Evolutionary conservation across 1,140 invertebrate genomes (phyloP).

Genomic region (Drosophila ambigua): DNA sequence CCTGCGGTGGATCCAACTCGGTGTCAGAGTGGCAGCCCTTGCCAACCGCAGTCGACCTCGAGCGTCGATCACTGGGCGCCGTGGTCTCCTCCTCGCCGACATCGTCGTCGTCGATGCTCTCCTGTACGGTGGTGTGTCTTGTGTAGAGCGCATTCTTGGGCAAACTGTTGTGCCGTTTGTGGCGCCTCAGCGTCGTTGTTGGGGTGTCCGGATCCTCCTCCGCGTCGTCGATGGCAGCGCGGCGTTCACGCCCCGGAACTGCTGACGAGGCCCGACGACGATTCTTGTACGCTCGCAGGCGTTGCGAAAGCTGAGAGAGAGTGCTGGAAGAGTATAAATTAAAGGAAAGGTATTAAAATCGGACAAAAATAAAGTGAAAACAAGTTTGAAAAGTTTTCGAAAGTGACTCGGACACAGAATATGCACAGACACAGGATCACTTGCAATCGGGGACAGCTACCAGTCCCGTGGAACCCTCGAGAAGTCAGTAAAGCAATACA

Average conservation of each 20-base stretch:
- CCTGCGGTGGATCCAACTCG: slow-evolving; percentile 54
- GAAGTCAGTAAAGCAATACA: not conserved
- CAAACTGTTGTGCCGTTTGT: slow-evolving; percentile 75
- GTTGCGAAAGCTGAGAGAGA: slow-evolving; percentile 56
- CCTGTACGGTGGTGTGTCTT: slow-evolving; percentile 57
- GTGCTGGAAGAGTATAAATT: slow-evolving; percentile 38
- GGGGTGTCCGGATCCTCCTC: slow-evolving; percentile 62
- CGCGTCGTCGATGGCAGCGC: slow-evolving; percentile 49
- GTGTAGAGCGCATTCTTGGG: slow-evolving; percentile 71
- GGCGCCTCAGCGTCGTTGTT: slow-evolving; percentile 36
- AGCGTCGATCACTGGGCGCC: not conserved
- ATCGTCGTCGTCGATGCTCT: slow-evolving; percentile 54
- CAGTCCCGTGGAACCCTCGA: too few relatives aligned
- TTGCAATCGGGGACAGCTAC: too few relatives aligned
- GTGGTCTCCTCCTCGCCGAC: slow-evolving; percentile 1
- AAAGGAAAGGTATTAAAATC: not conserved
- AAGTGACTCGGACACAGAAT: too few relatives aligned
- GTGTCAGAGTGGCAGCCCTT: slow-evolving; percentile 71
- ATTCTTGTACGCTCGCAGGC: slow-evolving; percentile 59
- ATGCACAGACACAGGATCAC: too few relatives aligned
- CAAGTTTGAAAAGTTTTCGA: too few relatives aligned
- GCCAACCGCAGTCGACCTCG: slow-evolving; percentile 16
- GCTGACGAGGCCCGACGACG: slow-evolving; percentile 69
- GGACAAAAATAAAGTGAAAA: not conserved
- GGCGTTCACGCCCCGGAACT: slow-evolving; percentile 47